Evolutionary conservation across 2,888 invertebrate species (phyloP).

Genomic region (Conchocele bisecta): DNA sequence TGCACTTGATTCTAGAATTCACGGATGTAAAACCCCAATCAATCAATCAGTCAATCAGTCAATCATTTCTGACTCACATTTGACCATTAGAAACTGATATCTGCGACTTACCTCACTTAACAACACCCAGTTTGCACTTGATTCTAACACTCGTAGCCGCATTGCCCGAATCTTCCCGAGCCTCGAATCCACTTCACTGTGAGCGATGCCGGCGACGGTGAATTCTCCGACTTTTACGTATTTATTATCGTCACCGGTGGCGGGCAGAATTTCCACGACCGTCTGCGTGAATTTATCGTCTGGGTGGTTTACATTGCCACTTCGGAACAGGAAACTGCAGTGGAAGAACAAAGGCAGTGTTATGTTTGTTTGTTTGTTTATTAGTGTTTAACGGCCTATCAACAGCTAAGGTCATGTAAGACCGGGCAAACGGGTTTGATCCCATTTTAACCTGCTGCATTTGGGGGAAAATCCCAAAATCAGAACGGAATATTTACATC

Average conservation of each 20-base stretch:
- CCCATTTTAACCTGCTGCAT: too few relatives aligned
- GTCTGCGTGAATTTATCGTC: slow-evolving; percentile 94
- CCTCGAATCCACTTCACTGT: slow-evolving; percentile 87
- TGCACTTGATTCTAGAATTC: too few relatives aligned
- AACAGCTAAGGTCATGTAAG: too few relatives aligned
- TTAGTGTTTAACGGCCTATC: too few relatives aligned
- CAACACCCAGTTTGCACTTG: slow-evolving; percentile 94
- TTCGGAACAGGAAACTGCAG: slow-evolving; percentile 84
- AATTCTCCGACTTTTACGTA: slow-evolving; percentile 89
- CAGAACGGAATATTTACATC: too few relatives aligned
- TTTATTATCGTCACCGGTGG: slow-evolving; percentile 84
- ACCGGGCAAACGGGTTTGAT: too few relatives aligned
- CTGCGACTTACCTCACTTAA: slow-evolving; percentile 91
- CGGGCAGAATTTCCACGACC: slow-evolving; percentile 90
- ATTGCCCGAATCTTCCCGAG: slow-evolving; percentile 89
- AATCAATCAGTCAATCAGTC: background rate
- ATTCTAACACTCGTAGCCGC: slow-evolving; percentile 90
- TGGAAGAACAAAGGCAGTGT: too few relatives aligned
- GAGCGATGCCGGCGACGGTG: slow-evolving; percentile 91
- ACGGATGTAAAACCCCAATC: too few relatives aligned
- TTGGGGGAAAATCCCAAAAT: too few relatives aligned
- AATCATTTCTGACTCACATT: background rate
- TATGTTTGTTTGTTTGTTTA: too few relatives aligned
- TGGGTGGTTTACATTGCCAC: slow-evolving; percentile 94
- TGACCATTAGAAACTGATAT: background rate